Evolutionary conservation across 2,888 invertebrate species (phyloP).

Genomic region (Machimus atricapillus): DNA sequence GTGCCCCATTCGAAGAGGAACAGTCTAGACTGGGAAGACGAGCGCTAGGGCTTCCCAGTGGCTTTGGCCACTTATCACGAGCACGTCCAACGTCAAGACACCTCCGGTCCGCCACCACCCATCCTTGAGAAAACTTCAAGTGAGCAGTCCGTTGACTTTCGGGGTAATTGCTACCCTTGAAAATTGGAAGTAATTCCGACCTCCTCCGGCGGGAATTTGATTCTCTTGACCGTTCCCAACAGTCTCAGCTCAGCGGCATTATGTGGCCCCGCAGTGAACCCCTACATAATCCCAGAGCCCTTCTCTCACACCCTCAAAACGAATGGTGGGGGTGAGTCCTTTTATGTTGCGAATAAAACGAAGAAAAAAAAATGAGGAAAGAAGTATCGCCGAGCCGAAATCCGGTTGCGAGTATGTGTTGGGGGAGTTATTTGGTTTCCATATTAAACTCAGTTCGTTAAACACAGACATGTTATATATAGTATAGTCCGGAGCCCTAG

Average conservation of each 20-base stretch:
- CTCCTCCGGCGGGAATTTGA: not conserved
- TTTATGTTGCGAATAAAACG: not conserved
- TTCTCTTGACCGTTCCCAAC: slow-evolving; percentile 27
- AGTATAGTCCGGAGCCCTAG: not conserved
- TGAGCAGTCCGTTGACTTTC: slow-evolving; percentile 27
- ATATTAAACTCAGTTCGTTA: slow-evolving; percentile 33
- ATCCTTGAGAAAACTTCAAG: not conserved
- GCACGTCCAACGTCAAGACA: not conserved
- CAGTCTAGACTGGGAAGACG: not conserved
- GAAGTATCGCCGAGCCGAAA: not conserved
- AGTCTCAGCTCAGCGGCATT: not conserved
- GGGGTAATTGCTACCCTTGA: slow-evolving; percentile 26
- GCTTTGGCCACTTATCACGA: not conserved
- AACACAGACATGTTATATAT: slow-evolving; percentile 20
- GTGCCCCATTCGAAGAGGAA: not conserved
- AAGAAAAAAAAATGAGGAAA: not conserved
- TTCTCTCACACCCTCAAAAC: not conserved
- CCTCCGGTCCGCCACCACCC: not conserved
- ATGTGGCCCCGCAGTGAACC: not conserved
- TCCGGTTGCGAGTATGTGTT: slow-evolving; percentile 11
- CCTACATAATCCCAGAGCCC: not conserved
- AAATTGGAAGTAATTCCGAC: slow-evolving; percentile 12
- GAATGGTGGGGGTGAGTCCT: not conserved
- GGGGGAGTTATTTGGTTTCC: slow-evolving; percentile 30
- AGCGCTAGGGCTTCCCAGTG: not conserved